Evolutionary conservation across 2,113 vertebrate species (phyloP).

Genomic region (Synchiropus splendidus): DNA sequence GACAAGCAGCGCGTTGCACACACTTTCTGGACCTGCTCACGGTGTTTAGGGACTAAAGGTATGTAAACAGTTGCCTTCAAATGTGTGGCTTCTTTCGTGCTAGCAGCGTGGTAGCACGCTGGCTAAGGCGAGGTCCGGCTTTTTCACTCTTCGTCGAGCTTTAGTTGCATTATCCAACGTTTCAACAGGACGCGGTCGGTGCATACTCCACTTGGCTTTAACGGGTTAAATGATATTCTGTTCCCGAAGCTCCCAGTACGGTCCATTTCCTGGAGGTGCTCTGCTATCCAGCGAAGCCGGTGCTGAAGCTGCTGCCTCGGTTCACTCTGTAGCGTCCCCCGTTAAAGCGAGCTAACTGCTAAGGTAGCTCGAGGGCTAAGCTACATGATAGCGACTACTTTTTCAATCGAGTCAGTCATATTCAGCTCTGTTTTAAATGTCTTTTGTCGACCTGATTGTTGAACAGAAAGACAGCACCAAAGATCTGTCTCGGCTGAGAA

Average conservation of each 20-base stretch:
- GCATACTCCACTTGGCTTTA: no score
- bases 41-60: constrained; percentile 35
- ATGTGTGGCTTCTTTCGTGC: constrained; percentile 7
- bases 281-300: constrained; percentile 52
- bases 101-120: constrained; percentile 44
- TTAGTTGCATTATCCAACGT: no score
- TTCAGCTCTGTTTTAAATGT: no score
- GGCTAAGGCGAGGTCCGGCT: constrained; percentile 58
- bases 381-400: constrained; percentile 33
- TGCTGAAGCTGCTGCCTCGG: constrained; percentile 49
- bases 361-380: constrained; percentile 33
- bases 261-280: constrained; percentile 10
- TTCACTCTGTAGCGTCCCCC: constrained; percentile 7
- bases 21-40: constrained; percentile 47
- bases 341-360: constrained; percentile 29
- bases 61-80: constrained; percentile 21
- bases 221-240: no score
- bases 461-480: no score
- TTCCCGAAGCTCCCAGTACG: constrained; percentile 8
- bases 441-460: no score
- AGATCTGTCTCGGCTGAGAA: no score
- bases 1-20: constrained; percentile 20
- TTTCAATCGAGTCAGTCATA: neutral
- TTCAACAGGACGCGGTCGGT: no score
- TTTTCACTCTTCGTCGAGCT: constrained; percentile 27